phyloP scores from a whole-genome alignment of 2,888 invertebrate genomes.

The Meteorus cinctellus region DNA sequence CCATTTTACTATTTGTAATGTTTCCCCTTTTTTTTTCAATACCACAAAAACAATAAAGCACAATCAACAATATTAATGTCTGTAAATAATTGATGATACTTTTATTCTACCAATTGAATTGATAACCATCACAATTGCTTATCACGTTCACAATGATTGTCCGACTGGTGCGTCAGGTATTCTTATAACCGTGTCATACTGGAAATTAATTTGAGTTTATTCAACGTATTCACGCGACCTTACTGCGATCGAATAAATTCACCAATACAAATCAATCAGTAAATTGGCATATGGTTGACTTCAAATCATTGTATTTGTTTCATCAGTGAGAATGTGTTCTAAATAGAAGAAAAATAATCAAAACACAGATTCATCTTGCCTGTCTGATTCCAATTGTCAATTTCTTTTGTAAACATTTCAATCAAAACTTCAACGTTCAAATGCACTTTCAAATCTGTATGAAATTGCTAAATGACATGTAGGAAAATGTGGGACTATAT shows the following conservation, averaged over 20 bases:
- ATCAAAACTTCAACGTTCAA: background rate
- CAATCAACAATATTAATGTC: background rate
- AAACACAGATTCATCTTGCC: background rate
- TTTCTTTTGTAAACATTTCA: too few species aligned
- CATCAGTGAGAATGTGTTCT: background rate
- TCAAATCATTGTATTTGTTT: background rate
- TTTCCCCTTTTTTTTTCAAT: too few species aligned
- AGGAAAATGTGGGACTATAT: background rate
- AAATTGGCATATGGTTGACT: background rate
- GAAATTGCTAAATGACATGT: background rate
- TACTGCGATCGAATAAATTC: slow-evolving; percentile 52
- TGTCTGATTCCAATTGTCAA: too few species aligned
- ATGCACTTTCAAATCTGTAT: background rate
- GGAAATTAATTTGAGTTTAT: slow-evolving; percentile 50
- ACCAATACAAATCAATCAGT: slow-evolving; percentile 58
- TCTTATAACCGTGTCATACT: slow-evolving; percentile 57
- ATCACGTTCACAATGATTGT: slow-evolving; percentile 43
- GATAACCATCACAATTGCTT: slow-evolving; percentile 9
- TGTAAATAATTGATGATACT: too few species aligned
- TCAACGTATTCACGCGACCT: slow-evolving; percentile 60
- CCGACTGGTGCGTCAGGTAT: slow-evolving; percentile 38
- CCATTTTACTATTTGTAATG: slow-evolving; percentile 54
- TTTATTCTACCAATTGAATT: slow-evolving; percentile 12
- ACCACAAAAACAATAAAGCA: slow-evolving; percentile 18
- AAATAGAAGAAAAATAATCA: background rate